Percentiles rank a stretch among this genome's conserved stretches.
Conservation (phyloP, 2,888 invertebrate species). For the Thymelicus lineola region DNA sequence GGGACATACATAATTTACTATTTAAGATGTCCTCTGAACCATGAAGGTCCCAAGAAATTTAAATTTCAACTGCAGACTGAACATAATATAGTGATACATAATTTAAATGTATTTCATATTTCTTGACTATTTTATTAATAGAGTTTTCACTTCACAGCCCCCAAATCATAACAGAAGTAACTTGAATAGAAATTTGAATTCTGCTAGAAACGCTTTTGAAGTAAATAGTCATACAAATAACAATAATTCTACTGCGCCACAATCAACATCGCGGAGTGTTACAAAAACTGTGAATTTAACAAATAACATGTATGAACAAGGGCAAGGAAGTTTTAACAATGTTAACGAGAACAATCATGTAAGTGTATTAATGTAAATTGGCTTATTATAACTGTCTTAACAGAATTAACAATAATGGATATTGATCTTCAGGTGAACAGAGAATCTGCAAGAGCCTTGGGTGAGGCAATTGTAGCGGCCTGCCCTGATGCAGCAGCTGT, state of each 20-base stretch:
- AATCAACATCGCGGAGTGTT: constrained; percentile 63
- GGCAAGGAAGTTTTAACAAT: constrained; percentile 73
- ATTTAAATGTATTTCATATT: not conserved
- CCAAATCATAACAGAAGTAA: constrained; percentile 77
- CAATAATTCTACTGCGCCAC: constrained; percentile 64
- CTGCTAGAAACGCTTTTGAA: constrained; percentile 76
- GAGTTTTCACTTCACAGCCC: constrained; percentile 52
- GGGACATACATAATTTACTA: no score
- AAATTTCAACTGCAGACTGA: no score
- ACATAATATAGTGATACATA: no score
- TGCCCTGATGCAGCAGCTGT: constrained; percentile 88
- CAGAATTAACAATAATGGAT: not conserved
- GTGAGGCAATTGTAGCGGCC: constrained; percentile 78
- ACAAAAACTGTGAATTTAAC: constrained; percentile 78
- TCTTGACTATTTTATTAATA: not conserved
- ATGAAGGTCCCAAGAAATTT: no score
- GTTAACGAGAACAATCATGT: constrained; percentile 76
- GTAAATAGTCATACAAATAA: constrained; percentile 66
- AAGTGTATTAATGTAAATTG: constrained; percentile 48
- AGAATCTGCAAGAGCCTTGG: constrained; percentile 74
- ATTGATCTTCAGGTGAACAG: constrained; percentile 62
- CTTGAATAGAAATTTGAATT: constrained; percentile 75
- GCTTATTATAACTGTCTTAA: not conserved
- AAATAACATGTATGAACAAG: constrained; percentile 80
- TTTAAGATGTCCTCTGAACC: no score